Evolutionary conservation across 2,113 vertebrate species (phyloP).

Genomic region (Uria aalge): DNA sequence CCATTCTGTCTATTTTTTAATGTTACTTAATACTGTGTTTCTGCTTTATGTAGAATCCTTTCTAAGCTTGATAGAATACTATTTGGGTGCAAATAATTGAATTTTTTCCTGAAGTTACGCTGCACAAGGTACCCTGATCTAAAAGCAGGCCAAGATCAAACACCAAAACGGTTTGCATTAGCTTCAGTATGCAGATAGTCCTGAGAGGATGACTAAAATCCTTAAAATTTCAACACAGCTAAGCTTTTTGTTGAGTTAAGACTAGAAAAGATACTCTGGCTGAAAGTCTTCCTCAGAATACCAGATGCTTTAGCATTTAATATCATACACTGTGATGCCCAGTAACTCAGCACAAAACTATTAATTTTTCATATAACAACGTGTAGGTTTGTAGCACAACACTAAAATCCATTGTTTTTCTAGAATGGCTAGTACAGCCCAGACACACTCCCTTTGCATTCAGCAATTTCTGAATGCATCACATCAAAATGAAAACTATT

Average conservation of each 20-base stretch:
- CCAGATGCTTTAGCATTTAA: background rate
- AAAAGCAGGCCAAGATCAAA: background rate
- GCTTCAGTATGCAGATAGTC: background rate
- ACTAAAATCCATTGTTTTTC: background rate
- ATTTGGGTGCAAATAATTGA: background rate
- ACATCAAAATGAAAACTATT: background rate
- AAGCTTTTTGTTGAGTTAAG: background rate
- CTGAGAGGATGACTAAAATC: background rate
- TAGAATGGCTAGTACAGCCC: background rate
- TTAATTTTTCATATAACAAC: background rate
- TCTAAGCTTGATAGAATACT: background rate
- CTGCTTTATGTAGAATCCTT: background rate
- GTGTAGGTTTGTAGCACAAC: background rate
- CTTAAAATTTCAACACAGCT: background rate
- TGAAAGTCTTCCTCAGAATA: background rate
- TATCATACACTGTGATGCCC: background rate
- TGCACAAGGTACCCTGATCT: background rate
- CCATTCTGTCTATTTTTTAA: background rate
- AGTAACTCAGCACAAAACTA: background rate
- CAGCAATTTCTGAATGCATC: accelerated
- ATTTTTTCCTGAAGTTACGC: background rate
- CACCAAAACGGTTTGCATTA: background rate
- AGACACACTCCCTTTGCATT: background rate
- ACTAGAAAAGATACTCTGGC: background rate
- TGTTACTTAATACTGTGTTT: background rate